Evolutionary conservation across 2,797 vertebrate genomes (phyloP).

Genomic region (Girardinus metallicus): DNA sequence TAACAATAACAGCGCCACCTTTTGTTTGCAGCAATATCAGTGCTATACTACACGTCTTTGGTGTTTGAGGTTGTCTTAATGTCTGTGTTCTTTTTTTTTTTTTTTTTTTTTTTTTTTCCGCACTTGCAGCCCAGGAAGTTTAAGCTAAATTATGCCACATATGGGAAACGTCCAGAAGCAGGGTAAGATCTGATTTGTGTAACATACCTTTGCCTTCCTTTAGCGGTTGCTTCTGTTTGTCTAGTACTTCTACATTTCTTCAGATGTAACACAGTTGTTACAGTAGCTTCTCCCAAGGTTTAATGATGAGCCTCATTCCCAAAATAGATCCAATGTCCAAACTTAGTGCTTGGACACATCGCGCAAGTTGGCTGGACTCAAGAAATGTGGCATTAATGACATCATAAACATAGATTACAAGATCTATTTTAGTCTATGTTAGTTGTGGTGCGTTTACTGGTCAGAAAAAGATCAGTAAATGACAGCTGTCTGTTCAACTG

Average conservation of each 20-base stretch:
- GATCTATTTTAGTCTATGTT: neutral
- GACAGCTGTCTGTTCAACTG: neutral
- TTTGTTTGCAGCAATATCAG: constrained; percentile 77
- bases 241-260: neutral
- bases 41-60: constrained; percentile 73
- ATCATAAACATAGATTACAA: neutral
- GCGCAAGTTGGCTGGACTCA: neutral
- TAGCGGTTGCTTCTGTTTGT: neutral
- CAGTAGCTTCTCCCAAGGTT: neutral
- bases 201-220: neutral
- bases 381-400: neutral
- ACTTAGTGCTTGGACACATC: neutral
- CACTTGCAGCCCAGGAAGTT: constrained; percentile 83
- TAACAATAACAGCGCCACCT: constrained; percentile 74
- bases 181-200: constrained; percentile 70
- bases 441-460: neutral
- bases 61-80: constrained; percentile 46
- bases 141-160: constrained; percentile 88
- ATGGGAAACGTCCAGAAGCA: constrained; percentile 84
- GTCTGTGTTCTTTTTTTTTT: constrained; percentile 42
- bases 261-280: neutral
- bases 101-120: neutral
- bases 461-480: neutral
- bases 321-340: neutral
- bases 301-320: neutral